phyloP scores from a whole-genome alignment of 2,113 vertebrate genomes.

The Zapus hudsonius region DNA sequence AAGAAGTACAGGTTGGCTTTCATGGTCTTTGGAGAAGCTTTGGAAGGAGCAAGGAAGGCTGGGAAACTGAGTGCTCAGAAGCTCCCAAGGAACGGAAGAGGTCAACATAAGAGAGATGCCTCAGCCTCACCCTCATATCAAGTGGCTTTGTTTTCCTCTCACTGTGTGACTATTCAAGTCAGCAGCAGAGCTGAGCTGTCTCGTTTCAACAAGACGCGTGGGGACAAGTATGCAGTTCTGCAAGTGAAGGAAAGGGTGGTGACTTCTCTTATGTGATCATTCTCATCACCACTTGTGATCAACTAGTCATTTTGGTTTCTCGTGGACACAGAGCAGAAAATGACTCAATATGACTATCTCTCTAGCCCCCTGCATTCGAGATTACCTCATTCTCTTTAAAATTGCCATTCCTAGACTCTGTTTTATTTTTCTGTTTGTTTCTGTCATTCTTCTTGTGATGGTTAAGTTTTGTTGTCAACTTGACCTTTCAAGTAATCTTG shows the following conservation, averaged over 20 bases:
- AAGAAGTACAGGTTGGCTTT: background rate
- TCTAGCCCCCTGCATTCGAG: background rate
- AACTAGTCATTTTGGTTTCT: background rate
- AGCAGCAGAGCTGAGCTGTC: rapidly evolving
- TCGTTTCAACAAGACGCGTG: rapidly evolving
- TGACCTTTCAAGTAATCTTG: too few species aligned
- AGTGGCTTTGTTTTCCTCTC: background rate
- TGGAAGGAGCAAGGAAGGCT: background rate
- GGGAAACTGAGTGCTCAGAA: background rate
- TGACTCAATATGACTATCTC: background rate
- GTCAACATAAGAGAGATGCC: background rate
- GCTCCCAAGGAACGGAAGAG: rapidly evolving
- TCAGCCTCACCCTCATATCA: background rate
- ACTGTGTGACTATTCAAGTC: background rate
- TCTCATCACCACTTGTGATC: rapidly evolving
- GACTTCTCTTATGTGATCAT: rapidly evolving
- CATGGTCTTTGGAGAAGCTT: background rate
- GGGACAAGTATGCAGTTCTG: rapidly evolving
- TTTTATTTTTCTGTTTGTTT: background rate
- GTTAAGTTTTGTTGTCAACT: too few species aligned
- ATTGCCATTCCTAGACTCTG: background rate
- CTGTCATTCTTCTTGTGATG: background rate
- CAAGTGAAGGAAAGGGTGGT: rapidly evolving
- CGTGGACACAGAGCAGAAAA: background rate
- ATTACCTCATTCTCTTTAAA: background rate